phyloP scores from a whole-genome alignment of 2,113 vertebrate species.

The Dendrocopos noguchii region DNA sequence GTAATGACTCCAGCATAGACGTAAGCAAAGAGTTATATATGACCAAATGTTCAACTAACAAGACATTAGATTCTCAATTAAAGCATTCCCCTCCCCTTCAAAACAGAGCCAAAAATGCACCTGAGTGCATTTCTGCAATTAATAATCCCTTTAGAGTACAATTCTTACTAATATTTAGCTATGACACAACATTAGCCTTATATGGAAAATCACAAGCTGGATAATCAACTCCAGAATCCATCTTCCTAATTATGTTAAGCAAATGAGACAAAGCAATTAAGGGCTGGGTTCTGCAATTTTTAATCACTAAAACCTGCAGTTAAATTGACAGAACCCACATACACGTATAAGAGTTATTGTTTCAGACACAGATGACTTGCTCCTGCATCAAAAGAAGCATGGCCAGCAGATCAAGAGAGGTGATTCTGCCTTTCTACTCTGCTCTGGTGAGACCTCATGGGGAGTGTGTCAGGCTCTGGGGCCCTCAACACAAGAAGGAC shows the following conservation, averaged over 20 bases:
- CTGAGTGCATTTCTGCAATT: slow-evolving; percentile 3
- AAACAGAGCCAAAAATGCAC: slow-evolving; percentile 10
- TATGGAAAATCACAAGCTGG: background rate
- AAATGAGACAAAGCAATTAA: slow-evolving; percentile 51
- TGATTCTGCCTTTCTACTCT: too few species aligned
- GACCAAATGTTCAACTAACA: background rate
- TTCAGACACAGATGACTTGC: background rate
- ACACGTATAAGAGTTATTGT: slow-evolving; percentile 18
- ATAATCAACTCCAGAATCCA: slow-evolving; percentile 43
- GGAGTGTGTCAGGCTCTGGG: too few species aligned
- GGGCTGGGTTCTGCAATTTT: background rate
- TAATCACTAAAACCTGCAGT: slow-evolving; percentile 14
- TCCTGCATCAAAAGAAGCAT: too few species aligned
- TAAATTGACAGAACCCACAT: background rate
- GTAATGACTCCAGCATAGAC: background rate
- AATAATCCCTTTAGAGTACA: background rate
- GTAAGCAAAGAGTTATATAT: background rate
- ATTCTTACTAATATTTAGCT: background rate
- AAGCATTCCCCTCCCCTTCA: background rate
- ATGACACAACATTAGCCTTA: background rate
- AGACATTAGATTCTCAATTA: background rate
- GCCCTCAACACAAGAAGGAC: too few species aligned
- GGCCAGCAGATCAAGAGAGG: too few species aligned
- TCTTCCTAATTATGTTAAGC: slow-evolving; percentile 2
- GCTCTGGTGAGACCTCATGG: too few species aligned